phyloP scores from a whole-genome alignment of 2,888 invertebrate genomes.

The Branchellion lobata region DNA sequence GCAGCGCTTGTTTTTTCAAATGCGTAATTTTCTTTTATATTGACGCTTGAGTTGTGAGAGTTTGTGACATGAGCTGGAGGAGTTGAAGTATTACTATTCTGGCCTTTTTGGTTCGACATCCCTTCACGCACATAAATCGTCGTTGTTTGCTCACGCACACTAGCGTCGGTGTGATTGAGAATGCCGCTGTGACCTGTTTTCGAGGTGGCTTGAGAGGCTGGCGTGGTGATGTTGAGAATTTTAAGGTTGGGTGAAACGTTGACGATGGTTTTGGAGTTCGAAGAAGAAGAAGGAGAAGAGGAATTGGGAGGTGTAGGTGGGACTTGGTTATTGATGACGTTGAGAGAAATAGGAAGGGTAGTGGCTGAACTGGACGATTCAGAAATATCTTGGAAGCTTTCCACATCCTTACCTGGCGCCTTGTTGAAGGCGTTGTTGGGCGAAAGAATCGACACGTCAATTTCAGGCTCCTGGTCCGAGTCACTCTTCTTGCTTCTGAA shows the following conservation, averaged over 20 bases:
- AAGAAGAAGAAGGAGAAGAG: too few species aligned
- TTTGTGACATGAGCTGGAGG: too few species aligned
- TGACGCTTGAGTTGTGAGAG: too few species aligned
- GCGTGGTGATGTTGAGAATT: slow-evolving; percentile 21
- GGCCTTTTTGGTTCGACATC: too few species aligned
- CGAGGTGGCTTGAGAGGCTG: not conserved
- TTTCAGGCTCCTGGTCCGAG: not conserved
- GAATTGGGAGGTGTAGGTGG: not conserved
- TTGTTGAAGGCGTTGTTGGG: slow-evolving; percentile 13
- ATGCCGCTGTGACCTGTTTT: not conserved
- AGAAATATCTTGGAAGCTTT: not conserved
- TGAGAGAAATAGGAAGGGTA: slow-evolving; percentile 13
- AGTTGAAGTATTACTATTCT: too few species aligned
- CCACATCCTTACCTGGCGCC: not conserved
- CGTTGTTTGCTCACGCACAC: too few species aligned
- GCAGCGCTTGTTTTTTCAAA: too few species aligned
- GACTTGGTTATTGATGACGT: not conserved
- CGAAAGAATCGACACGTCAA: not conserved
- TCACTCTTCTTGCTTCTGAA: not conserved
- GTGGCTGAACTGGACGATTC: not conserved
- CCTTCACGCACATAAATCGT: too few species aligned
- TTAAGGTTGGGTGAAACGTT: slow-evolving; percentile 32
- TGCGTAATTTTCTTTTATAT: too few species aligned
- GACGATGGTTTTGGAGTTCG: slow-evolving; percentile 30
- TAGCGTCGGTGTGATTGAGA: slow-evolving; percentile 8